Evolutionary conservation across 2,113 vertebrate genomes (phyloP).

Genomic region (Sprattus sprattus): DNA sequence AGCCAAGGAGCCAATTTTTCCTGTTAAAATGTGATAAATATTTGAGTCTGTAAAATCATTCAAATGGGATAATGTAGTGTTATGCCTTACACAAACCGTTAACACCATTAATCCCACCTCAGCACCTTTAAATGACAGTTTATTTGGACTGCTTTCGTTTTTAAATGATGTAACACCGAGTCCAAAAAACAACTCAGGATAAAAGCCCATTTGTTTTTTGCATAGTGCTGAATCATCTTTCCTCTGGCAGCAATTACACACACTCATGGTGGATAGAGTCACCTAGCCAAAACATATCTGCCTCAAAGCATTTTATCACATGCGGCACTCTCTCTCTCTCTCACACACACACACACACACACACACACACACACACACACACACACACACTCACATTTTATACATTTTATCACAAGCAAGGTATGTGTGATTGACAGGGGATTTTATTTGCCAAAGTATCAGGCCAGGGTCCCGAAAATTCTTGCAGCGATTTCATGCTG

Average conservation of each 20-base stretch:
- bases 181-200: not conserved
- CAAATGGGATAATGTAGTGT: not conserved
- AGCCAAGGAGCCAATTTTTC: not conserved
- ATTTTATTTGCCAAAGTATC: not conserved
- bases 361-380: not conserved
- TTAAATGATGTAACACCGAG: slow-evolving; percentile 9
- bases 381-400: not conserved
- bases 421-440: not conserved
- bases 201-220: slow-evolving; percentile 4
- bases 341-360: not conserved
- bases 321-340: not conserved
- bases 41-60: not conserved
- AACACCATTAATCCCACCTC: not conserved
- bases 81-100: not conserved
- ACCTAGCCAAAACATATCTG: not conserved
- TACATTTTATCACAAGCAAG: not conserved
- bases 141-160: not conserved
- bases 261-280: not conserved
- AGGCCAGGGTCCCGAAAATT: not conserved
- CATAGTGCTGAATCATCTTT: slow-evolving; percentile 21
- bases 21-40: not conserved
- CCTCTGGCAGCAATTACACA: slow-evolving; percentile 1
- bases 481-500: not conserved
- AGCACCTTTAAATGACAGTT: slow-evolving; percentile 14
- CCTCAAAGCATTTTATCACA: not conserved